phyloP scores from a whole-genome alignment of 1,140 invertebrate genomes.

The Drosophila setifemur region DNA sequence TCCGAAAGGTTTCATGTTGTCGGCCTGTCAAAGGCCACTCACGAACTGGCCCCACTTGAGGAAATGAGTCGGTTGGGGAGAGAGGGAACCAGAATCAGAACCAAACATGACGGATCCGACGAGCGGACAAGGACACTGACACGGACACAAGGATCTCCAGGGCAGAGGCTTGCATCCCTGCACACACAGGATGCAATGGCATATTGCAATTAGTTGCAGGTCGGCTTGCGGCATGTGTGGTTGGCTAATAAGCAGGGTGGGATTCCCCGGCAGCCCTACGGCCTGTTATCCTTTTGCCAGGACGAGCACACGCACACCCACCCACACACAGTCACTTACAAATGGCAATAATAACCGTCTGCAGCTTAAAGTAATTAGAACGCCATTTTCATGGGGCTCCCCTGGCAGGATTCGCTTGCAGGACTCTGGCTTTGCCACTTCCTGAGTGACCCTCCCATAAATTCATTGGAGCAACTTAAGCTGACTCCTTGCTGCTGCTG shows the following conservation, averaged over 20 bases:
- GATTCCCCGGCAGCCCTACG: not conserved
- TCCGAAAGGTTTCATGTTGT: constrained; percentile 53
- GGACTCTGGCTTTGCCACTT: constrained; percentile 5
- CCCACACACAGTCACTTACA: not conserved
- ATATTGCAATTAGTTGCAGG: constrained; percentile 77
- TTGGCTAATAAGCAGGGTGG: constrained; percentile 57
- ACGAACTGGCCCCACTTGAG: constrained; percentile 5
- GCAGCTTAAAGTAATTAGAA: constrained; percentile 78
- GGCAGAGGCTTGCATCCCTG: constrained; percentile 15
- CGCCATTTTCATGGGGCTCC: constrained; percentile 61
- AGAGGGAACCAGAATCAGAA: too few species aligned
- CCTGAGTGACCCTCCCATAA: constrained; percentile 39
- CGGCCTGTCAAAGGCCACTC: constrained; percentile 67
- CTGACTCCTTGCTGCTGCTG: constrained; percentile 28
- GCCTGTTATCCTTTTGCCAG: constrained; percentile 37
- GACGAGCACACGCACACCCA: constrained; percentile 1
- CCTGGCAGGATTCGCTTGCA: too few species aligned
- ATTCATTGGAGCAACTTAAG: constrained; percentile 68
- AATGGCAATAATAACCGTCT: constrained; percentile 61
- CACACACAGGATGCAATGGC: constrained; percentile 72
- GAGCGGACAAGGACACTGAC: constrained; percentile 49
- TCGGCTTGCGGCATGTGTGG: constrained; percentile 58
- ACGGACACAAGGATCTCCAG: constrained; percentile 30
- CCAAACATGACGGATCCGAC: constrained; percentile 64
- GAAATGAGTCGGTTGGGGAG: not conserved